Percentiles rank a stretch among this genome's conserved stretches.
Conservation (phyloP, 2,888 invertebrate species). For the Barypeithes pellucidus region DNA sequence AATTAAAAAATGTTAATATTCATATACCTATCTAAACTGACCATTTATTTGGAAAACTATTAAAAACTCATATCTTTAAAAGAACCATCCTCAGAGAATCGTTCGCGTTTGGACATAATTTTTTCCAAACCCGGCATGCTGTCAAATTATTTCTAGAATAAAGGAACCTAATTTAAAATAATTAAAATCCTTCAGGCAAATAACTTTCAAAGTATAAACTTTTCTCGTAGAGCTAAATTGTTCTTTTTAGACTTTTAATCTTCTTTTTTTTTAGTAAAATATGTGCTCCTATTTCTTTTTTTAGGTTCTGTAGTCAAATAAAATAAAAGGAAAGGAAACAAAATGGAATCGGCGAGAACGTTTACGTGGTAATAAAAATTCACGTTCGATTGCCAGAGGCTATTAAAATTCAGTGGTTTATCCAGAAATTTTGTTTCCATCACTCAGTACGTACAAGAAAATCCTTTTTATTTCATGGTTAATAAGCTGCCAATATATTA, state of each 20-base stretch:
- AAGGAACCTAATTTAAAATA: not conserved
- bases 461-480: conserved; percentile 13
- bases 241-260: not conserved
- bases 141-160: no score
- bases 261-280: conserved; percentile 1
- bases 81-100: no score
- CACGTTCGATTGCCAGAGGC: conserved; percentile 1
- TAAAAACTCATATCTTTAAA: no score
- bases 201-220: not conserved
- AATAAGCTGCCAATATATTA: not conserved
- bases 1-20: no score
- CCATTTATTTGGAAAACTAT: no score
- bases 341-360: conserved; percentile 12
- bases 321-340: conserved; percentile 12
- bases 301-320: conserved; percentile 2
- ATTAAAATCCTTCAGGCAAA: not conserved
- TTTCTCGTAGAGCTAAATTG: not conserved
- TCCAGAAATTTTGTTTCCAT: conserved; percentile 5
- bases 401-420: conserved; percentile 13
- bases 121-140: no score
- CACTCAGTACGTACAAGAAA: conserved; percentile 12
- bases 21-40: no score
- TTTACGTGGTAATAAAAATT: conserved; percentile 16
- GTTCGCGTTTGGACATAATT: no score
- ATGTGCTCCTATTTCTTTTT: not conserved